Evolutionary conservation across 2,888 invertebrate species (phyloP), one percentile per base, ranked within the genome.

Genomic region (Acleris literana): DNA sequence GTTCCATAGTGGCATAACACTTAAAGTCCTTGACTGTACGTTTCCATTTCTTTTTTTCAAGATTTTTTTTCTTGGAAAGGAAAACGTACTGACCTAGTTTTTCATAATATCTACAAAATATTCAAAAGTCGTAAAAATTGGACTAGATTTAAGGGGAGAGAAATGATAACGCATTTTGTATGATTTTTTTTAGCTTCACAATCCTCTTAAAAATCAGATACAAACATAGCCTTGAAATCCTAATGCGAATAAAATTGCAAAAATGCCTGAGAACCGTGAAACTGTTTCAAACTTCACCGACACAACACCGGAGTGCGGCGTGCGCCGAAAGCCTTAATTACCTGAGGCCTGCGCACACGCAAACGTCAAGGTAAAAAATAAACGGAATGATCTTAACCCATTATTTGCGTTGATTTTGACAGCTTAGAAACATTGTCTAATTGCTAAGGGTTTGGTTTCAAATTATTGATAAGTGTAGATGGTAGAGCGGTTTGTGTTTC

Each of bases 381-480:
- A 82, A 83, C 81, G 81, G 77, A 82, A 74, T 82, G 83, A 85
- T 82, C 76, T 79, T 75, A 77, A 78, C 74, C 75, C 74, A 78
- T 72, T 75, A 75, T 80, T 80, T 75, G 73, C 60, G 48, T 70
- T 17, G 20, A 56, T 65, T 60, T 61, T 61, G 55, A 54, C 49
- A 18, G 55, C 17, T 18, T 25, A 51, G 52, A 56, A 61, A 56
- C 65, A 61, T 49, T 49, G 58, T 20, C 33, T 49, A 48, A 59
- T 44, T 22, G 33, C 55, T 18, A 51, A 55, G 55, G 22, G 65
- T 61, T 60, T 48, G 20, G 51, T 51, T 55, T 65, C 6, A 20
- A 25, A 59, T 54, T 49, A 59, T 60, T 49, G 55, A 55, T 55
- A 43, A 33, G 13, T 25, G n/a, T 25, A 46, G 22, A 11, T 49